phyloP scores from a whole-genome alignment of 2,113 vertebrate species.

The Malaclemys terrapin region DNA sequence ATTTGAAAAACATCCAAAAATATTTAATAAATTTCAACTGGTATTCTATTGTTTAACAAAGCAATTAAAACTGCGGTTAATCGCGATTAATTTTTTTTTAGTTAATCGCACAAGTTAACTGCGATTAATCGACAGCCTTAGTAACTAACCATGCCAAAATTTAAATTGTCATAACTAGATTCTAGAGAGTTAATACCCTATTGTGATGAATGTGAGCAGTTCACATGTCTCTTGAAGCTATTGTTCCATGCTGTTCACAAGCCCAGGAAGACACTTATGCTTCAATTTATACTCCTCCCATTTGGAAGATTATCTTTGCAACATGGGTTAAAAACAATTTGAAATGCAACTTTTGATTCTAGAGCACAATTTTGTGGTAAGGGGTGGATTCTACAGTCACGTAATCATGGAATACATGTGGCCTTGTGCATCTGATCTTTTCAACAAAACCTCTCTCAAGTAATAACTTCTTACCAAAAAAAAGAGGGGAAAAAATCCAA shows the following conservation, averaged over 20 bases:
- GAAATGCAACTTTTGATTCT: neutral
- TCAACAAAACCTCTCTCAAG: neutral
- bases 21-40: too few species aligned
- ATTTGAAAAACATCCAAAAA: too few species aligned
- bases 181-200: neutral
- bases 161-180: neutral
- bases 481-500: neutral
- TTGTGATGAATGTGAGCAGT: neutral
- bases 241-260: neutral
- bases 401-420: neutral
- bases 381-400: neutral
- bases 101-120: too few species aligned
- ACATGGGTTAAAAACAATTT: neutral
- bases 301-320: neutral
- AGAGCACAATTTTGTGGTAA: neutral
- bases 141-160: neutral
- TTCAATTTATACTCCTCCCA: neutral
- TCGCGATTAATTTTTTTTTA: too few species aligned
- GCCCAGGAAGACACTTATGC: neutral
- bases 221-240: neutral
- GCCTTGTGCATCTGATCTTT: neutral
- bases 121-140: too few species aligned
- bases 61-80: too few species aligned
- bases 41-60: too few species aligned
- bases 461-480: neutral